Evolutionary conservation across 2,888 invertebrate genomes (phyloP).

Genomic region (Slavum lentiscoides): DNA sequence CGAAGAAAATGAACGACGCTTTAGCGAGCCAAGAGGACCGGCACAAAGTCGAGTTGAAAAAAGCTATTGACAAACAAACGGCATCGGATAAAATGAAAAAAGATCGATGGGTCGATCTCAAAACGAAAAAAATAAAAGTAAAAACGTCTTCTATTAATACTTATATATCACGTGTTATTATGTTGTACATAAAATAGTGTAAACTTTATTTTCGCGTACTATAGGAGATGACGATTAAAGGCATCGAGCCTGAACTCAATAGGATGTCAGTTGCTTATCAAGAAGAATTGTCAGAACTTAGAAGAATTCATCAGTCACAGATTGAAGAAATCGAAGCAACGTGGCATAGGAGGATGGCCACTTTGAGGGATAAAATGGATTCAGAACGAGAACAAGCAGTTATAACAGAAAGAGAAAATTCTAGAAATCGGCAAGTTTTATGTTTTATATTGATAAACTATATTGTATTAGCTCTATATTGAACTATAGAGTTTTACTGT

Average conservation of each 20-base stretch:
- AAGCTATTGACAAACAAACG: slow-evolving; percentile 74
- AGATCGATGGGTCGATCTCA: slow-evolving; percentile 81
- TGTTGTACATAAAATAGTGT: not conserved
- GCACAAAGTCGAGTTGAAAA: slow-evolving; percentile 74
- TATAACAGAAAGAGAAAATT: slow-evolving; percentile 66
- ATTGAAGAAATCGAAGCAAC: slow-evolving; percentile 68
- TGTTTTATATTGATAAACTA: not conserved
- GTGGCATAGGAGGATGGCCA: slow-evolving; percentile 67
- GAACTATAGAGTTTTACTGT: no score
- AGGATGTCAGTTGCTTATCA: slow-evolving; percentile 76
- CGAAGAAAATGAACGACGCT: slow-evolving; percentile 69
- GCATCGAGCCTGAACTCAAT: slow-evolving; percentile 81
- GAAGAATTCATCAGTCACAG: slow-evolving; percentile 69
- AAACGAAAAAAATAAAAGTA: slow-evolving; percentile 84
- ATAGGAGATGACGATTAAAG: slow-evolving; percentile 81
- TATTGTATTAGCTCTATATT: no score
- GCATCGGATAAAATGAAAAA: slow-evolving; percentile 76
- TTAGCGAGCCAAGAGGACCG: slow-evolving; percentile 74
- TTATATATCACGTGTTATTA: not conserved
- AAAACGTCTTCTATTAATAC: slow-evolving; percentile 5
- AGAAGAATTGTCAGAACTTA: slow-evolving; percentile 70
- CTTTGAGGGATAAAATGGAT: slow-evolving; percentile 66
- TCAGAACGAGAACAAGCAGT: slow-evolving; percentile 69
- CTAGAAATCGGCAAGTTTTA: slow-evolving; percentile 63
- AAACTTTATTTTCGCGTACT: slow-evolving; percentile 28